Evolutionary conservation across 2,888 invertebrate genomes (phyloP), one percentile per base, ranked within the genome.

Genomic region (Bedellia somnulentella): DNA sequence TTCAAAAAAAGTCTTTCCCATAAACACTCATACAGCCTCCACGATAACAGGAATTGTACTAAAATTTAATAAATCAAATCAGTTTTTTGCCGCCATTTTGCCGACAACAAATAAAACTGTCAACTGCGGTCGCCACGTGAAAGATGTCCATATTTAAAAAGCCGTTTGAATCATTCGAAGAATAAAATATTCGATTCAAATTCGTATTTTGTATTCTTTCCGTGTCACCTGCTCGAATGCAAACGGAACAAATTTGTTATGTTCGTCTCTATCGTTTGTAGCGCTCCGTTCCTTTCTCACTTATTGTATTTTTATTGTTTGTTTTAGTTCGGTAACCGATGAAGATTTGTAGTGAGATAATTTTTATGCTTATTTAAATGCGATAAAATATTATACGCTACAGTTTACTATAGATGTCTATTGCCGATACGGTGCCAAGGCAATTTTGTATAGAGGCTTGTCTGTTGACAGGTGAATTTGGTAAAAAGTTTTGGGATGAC

Each of bases 201-300:
- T 71, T 71, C 64, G 55, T n/a, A n/a, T n/a, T n/a, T n/a, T n/a
- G 73, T 73, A 75, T 75, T 73, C 71, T 73, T 75, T 75, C 67
- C 43, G 57, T 73, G 73, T 75, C 73, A 75, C 73, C 73, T 75
- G 73, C 73, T 61, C 54, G 51, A 40, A 53, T 52, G 63, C 63
- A 53, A 59, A 73, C 73, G 73, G 73, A 75, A 75, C 68, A 67
- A 68, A 54, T 53, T 49, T 47, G 43, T 37, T 37, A 34, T 38
- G 17, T 38, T 37, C 32, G 28, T 52, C 51, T 47, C 49, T 31
- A 21, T 50, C 38, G 2, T 14, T 28, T 40, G 53, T 57, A 61
- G 34, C 30, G 45, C 48, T 27, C 26, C 30, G 44, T 63, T 59
- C 37, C 44, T 36, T 17, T 57, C 44, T 31, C 8, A 29, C 42